A percentile compares a stretch with the other conserved stretches of the same genome.
Conservation (phyloP, 2,888 invertebrate genomes). For the Lycocerus yunnanus region DNA sequence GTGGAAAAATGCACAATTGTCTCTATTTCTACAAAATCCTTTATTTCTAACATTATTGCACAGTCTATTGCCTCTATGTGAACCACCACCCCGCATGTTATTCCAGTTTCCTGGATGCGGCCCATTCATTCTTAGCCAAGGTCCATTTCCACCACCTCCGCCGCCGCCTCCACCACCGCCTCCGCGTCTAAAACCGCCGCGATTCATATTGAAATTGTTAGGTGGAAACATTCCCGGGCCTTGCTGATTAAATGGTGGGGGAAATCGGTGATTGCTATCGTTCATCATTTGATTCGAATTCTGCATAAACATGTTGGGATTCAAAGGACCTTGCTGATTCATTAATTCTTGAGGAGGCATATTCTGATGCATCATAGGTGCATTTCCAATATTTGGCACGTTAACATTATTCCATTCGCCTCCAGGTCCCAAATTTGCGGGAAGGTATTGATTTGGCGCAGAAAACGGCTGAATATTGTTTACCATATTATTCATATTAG, state of each 20-base stretch:
- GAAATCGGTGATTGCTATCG: slow-evolving; percentile 50
- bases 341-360: slow-evolving; percentile 55
- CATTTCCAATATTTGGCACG: slow-evolving; percentile 36
- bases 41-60: slow-evolving; percentile 81
- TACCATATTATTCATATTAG: slow-evolving; percentile 38
- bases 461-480: slow-evolving; percentile 46
- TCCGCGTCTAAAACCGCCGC: slow-evolving; percentile 37
- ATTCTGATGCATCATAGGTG: slow-evolving; percentile 48
- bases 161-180: slow-evolving; percentile 40
- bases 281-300: slow-evolving; percentile 54
- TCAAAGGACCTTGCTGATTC: slow-evolving; percentile 47
- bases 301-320: slow-evolving; percentile 55
- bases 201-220: slow-evolving; percentile 53
- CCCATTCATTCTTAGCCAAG: slow-evolving; percentile 56
- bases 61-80: slow-evolving; percentile 58
- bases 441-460: slow-evolving; percentile 48
- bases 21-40: slow-evolving; percentile 81
- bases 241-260: slow-evolving; percentile 57
- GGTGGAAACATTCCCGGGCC: slow-evolving; percentile 52
- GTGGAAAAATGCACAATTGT: slow-evolving; percentile 83
- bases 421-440: slow-evolving; percentile 38
- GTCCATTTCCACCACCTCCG: slow-evolving; percentile 58
- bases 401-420: slow-evolving; percentile 57
- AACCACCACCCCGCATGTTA: slow-evolving; percentile 40
- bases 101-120: slow-evolving; percentile 44